A percentile compares a stretch with the other conserved stretches of the same genome.
Evolutionary conservation across 37 sponge, comb jelly and placozoan species (phyloP).

Genomic region (Spongia lamella): DNA sequence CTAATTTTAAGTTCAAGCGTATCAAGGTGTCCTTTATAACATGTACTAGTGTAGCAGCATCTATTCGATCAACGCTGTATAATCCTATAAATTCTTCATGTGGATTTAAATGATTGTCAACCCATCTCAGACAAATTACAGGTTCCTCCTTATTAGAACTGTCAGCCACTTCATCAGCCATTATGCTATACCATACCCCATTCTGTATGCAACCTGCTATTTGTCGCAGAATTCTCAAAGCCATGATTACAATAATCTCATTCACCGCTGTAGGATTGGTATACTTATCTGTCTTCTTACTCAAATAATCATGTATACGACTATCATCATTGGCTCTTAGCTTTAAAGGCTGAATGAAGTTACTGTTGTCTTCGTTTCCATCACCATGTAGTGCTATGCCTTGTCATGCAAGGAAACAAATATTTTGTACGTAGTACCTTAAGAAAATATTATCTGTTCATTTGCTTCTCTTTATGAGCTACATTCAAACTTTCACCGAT

Average conservation of each 20-base stretch:
- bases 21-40: slow-evolving; percentile 33
- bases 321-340: slow-evolving; percentile 37
- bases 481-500: too few species aligned
- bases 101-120: slow-evolving; percentile 24
- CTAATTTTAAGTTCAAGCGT: slow-evolving; percentile 24
- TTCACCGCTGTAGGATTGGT: slow-evolving; percentile 19
- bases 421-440: too few species aligned
- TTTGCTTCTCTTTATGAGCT: too few species aligned
- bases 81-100: slow-evolving; percentile 50
- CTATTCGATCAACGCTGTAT: neutral
- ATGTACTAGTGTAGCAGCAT: neutral
- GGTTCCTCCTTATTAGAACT: slow-evolving; percentile 38
- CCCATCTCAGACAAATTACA: slow-evolving; percentile 1
- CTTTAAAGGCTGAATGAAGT: too few species aligned
- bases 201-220: slow-evolving; percentile 6
- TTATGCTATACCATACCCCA: slow-evolving; percentile 13
- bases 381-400: too few species aligned
- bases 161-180: slow-evolving; percentile 36
- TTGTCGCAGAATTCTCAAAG: slow-evolving; percentile 7
- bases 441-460: too few species aligned
- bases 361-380: too few species aligned
- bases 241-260: slow-evolving; percentile 7
- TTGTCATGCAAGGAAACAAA: too few species aligned
- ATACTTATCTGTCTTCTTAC: slow-evolving; percentile 20
- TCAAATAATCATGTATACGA: neutral